Percentiles rank a stretch among this genome's conserved stretches.
Conservation (phyloP, 2,797 vertebrate species). For the Tolypeutes matacus region DNA sequence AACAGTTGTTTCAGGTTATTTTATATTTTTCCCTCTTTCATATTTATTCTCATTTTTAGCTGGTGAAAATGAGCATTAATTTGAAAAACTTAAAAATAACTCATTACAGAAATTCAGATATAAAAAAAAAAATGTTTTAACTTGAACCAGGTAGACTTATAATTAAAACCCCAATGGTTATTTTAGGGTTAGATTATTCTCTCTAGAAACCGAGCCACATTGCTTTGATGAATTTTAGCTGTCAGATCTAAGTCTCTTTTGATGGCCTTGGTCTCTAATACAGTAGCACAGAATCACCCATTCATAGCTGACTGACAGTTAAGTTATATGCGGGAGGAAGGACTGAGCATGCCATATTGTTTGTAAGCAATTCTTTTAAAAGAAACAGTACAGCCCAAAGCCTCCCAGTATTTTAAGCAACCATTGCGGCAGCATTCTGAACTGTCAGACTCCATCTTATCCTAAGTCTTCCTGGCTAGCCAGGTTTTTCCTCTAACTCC, state of each 20-base stretch:
- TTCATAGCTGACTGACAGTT: background rate
- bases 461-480: background rate
- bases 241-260: background rate
- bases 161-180: constrained; percentile 35
- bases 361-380: background rate
- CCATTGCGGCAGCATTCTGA: background rate
- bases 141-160: constrained; percentile 21
- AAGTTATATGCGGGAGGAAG: background rate
- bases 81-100: constrained; percentile 45
- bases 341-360: background rate
- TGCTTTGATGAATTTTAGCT: background rate
- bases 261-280: background rate
- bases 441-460: background rate
- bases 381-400: background rate
- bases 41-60: constrained; percentile 47
- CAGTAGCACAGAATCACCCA: background rate
- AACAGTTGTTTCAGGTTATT: constrained; percentile 40
- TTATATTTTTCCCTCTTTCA: background rate
- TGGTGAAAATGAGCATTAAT: constrained; percentile 41
- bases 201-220: background rate
- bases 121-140: background rate
- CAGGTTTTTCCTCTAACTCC: background rate
- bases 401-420: background rate
- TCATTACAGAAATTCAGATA: background rate
- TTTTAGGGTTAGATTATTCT: constrained; percentile 8